Percentiles rank a stretch among this genome's conserved stretches.
These are phyloP conservation scores for Acropora tenuis DNA, from an alignment of 64 coral and sea anemone genomes.

Conservation along the genomic window DNA sequence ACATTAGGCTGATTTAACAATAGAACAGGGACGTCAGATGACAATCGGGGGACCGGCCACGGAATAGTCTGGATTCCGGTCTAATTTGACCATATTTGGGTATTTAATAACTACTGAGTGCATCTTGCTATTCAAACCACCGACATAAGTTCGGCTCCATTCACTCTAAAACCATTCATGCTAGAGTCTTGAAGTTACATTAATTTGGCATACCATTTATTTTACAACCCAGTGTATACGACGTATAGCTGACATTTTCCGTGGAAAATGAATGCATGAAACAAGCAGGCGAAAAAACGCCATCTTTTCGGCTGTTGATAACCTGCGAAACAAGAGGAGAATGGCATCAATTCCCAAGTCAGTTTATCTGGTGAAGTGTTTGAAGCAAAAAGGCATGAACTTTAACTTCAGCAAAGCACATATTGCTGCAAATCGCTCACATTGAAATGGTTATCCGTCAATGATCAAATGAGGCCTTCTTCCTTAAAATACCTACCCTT, in stretches of 20 bases:
- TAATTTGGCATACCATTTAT: conserved; percentile 69
- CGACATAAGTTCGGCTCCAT: no score
- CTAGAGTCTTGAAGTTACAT: no score
- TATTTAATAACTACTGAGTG: no score
- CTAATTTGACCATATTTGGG: no score
- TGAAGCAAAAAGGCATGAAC: no score
- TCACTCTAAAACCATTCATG: no score
- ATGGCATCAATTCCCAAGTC: not conserved
- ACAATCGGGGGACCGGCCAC: no score
- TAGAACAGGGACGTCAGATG: no score
- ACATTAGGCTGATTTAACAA: no score
- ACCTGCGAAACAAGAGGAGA: conserved; percentile 49
- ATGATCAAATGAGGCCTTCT: not conserved
- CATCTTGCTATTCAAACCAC: no score
- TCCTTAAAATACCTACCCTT: conserved; percentile 52
- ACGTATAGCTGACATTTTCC: conserved; percentile 61
- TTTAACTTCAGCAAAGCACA: not conserved
- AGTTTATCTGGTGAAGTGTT: no score
- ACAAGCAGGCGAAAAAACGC: conserved; percentile 98
- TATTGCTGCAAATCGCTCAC: not conserved
- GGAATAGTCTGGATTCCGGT: no score
- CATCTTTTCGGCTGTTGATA: conserved; percentile 76
- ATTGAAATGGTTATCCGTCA: not conserved
- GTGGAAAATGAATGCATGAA: conserved; percentile 93
- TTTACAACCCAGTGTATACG: conserved; percentile 75